Evolutionary conservation across 2,113 vertebrate species (phyloP).

Genomic region (Nesogale talazaci): DNA sequence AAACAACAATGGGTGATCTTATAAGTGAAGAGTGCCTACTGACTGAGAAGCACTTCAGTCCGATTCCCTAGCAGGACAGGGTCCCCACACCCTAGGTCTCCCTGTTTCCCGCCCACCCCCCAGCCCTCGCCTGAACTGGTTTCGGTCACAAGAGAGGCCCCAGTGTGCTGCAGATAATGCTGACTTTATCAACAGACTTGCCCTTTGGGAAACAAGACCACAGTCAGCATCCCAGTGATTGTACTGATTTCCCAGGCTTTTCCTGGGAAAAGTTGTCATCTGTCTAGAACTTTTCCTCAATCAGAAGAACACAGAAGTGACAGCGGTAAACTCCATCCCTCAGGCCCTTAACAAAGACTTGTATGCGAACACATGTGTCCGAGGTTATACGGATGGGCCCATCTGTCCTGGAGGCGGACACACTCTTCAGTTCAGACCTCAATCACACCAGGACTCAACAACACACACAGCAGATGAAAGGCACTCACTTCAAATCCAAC

Average conservation of each 20-base stretch:
- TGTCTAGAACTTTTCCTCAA: too few species aligned
- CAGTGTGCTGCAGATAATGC: not conserved
- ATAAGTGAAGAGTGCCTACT: not conserved
- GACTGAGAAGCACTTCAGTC: not conserved
- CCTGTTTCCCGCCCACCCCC: not conserved
- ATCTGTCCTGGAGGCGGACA: not conserved
- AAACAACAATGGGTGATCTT: not conserved
- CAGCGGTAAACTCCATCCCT: too few species aligned
- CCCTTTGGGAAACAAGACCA: not conserved
- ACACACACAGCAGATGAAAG: not conserved
- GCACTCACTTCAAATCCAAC: slow-evolving; percentile 88
- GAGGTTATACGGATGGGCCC: too few species aligned
- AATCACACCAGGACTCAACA: not conserved
- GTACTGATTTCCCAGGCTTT: too few species aligned
- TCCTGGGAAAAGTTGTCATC: too few species aligned
- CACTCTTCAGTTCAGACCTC: not conserved
- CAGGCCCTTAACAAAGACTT: not conserved
- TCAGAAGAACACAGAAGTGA: too few species aligned
- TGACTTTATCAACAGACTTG: not conserved
- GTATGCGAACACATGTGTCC: not conserved
- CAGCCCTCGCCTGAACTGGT: too few species aligned
- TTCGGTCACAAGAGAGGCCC: not conserved
- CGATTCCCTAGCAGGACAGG: not conserved
- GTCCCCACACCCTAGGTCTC: not conserved
- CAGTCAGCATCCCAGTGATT: not conserved